Percentiles rank a stretch among this genome's conserved stretches.
Evolutionary conservation across 2,888 invertebrate species (phyloP).

Genomic region (Calliphora vomitoria): DNA sequence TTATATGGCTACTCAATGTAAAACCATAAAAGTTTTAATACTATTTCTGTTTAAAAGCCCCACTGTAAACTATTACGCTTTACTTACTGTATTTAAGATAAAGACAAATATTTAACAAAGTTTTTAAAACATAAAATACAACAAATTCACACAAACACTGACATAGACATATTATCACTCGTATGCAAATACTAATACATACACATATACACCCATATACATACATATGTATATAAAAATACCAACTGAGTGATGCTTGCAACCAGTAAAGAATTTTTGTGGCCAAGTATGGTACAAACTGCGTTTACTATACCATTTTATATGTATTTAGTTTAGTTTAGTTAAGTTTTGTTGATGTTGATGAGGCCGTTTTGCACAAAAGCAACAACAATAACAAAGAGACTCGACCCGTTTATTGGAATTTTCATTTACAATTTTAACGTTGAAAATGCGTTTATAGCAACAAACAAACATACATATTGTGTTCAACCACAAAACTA

Average conservation of each 20-base stretch:
- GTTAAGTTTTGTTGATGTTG: slow-evolving; percentile 53
- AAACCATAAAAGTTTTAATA: too few species aligned
- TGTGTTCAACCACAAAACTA: slow-evolving; percentile 64
- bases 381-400: slow-evolving; percentile 7
- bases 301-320: slow-evolving; percentile 32
- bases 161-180: slow-evolving; percentile 18
- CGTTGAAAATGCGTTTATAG: slow-evolving; percentile 42
- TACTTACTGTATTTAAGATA: slow-evolving; percentile 60
- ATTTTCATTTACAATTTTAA: slow-evolving; percentile 69
- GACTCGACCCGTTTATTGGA: slow-evolving; percentile 58
- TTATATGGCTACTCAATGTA: too few species aligned
- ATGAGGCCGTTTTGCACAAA: slow-evolving; percentile 33
- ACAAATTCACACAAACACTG: slow-evolving; percentile 21
- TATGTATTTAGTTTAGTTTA: slow-evolving; percentile 15
- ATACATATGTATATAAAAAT: slow-evolving; percentile 39
- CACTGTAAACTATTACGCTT: slow-evolving; percentile 36
- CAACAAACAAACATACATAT: slow-evolving; percentile 20
- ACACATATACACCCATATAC: not conserved
- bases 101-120: slow-evolving; percentile 71
- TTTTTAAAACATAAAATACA: slow-evolving; percentile 57
- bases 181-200: not conserved
- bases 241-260: slow-evolving; percentile 53
- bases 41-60: too few species aligned
- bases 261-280: slow-evolving; percentile 66
- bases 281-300: slow-evolving; percentile 52